Conservation (phyloP, 2,113 vertebrate species). For the Tricholaema leucomelas region DNA sequence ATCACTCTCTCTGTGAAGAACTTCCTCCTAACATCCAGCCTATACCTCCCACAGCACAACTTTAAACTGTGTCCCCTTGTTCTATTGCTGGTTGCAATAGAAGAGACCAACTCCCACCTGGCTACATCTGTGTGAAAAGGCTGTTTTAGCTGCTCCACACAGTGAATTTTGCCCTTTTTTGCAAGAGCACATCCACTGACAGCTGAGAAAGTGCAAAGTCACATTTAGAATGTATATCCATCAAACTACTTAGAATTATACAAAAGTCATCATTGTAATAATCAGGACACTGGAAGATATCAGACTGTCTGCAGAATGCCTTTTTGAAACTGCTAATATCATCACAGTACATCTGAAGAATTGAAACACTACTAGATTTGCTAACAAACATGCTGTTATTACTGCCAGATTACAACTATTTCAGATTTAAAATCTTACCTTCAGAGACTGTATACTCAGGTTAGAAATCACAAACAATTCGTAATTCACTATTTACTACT, state of each 20-base stretch:
- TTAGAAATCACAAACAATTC: background rate
- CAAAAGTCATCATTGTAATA: background rate
- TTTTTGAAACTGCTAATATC: background rate
- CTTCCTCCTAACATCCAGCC: too few relatives aligned
- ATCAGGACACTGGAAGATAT: background rate
- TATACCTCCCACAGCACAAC: too few relatives aligned
- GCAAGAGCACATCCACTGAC: background rate
- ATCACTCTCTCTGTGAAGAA: too few relatives aligned
- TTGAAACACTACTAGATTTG: background rate
- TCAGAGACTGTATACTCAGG: background rate
- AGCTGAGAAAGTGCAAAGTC: background rate
- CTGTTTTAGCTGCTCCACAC: background rate
- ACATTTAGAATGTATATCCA: background rate
- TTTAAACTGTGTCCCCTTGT: too few relatives aligned
- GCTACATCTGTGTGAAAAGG: background rate
- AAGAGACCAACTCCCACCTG: too few relatives aligned
- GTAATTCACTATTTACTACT: background rate
- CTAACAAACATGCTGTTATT: background rate
- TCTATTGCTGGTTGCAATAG: too few relatives aligned
- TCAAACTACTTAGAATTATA: background rate
- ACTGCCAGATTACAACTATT: background rate
- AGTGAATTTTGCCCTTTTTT: background rate
- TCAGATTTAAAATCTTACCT: background rate
- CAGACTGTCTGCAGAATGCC: background rate
- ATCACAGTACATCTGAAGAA: background rate